Evolutionary conservation across 2,797 vertebrate genomes (phyloP), one percentile per base, ranked within the genome.

Genomic region (Emydoidea blandingii): DNA sequence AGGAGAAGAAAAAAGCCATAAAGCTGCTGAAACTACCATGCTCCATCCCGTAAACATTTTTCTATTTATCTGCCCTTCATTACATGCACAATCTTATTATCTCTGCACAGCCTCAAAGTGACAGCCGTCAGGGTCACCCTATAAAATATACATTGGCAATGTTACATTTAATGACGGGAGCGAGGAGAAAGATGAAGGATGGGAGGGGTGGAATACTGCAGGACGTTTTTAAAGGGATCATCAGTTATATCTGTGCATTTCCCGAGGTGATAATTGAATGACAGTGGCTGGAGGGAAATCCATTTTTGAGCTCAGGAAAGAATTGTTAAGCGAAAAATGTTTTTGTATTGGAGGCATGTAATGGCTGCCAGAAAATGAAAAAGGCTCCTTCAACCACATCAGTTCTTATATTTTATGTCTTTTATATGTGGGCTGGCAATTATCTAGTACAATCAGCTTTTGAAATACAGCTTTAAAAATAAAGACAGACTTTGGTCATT

Each of bases 201-300:
- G 94, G 89, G 95, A 81, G 94, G 91, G 90, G 92, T 31, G 95
- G 94, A 91, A 87, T 41, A 92, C 95, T 6, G 88, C 96, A 96
- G 96, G 96, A 93, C 19, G 79, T 76, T 97, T 72, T 97, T 97
- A 94, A 92, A 96, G 96, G 97, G 97, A 97, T 96, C 98, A 98
- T 98, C 98, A 96, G 96, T 98, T 97, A 95, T 85, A 97, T 96
- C 98, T 94, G 78, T 95, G 97, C 98, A 96, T 98, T 98, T 98
- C 98, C 98, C 94, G 93, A 97, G 98, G 98, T 98, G 97, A 98
- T 98, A 98, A 98, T 50, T 98, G 97, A 98, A 97, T 97, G 98
- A 97, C 97, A 98, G 97, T 80, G 97, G 98, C 98, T 97, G 94
- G 88, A 97, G 97, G 98, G 97, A 98, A 98, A 98, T 97, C 97